A percentile compares a stretch with the other conserved stretches of the same genome.
phyloP scores from a whole-genome alignment of 2,888 invertebrate species.

The Sepiola atlantica region DNA sequence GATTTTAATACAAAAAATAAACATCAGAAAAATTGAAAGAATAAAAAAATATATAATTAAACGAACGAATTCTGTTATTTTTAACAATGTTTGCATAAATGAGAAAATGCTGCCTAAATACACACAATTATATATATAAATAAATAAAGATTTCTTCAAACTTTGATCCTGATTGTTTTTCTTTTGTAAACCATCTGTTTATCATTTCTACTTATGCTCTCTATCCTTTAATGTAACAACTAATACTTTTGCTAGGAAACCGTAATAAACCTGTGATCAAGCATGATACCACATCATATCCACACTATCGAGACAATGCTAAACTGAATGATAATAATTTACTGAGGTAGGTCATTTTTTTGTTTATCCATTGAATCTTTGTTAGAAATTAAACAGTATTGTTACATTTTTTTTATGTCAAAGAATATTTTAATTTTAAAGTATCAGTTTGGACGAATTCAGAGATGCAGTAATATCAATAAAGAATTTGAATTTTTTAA shows the following conservation, averaged over 20 bases:
- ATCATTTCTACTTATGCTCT: background rate
- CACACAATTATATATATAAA: too few species aligned
- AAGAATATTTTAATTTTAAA: background rate
- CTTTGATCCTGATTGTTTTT: background rate
- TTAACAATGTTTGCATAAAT: too few species aligned
- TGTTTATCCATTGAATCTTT: background rate
- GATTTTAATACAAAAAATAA: too few species aligned
- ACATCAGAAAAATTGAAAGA: too few species aligned
- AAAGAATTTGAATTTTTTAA: background rate
- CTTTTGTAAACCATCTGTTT: background rate
- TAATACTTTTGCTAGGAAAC: background rate
- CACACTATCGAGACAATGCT: conserved; percentile 32
- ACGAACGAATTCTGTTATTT: too few species aligned
- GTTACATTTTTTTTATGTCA: background rate
- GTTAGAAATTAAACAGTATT: background rate
- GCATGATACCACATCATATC: conserved; percentile 19
- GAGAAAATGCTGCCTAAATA: too few species aligned
- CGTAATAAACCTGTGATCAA: conserved; percentile 10
- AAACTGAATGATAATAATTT: conserved; percentile 32
- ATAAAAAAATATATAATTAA: too few species aligned
- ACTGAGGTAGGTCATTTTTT: background rate
- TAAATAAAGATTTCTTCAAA: background rate
- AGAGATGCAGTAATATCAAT: background rate
- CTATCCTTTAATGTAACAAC: background rate
- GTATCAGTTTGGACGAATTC: background rate